phyloP scores from a whole-genome alignment of 2,888 invertebrate genomes.

The Flexamia atlantica region DNA sequence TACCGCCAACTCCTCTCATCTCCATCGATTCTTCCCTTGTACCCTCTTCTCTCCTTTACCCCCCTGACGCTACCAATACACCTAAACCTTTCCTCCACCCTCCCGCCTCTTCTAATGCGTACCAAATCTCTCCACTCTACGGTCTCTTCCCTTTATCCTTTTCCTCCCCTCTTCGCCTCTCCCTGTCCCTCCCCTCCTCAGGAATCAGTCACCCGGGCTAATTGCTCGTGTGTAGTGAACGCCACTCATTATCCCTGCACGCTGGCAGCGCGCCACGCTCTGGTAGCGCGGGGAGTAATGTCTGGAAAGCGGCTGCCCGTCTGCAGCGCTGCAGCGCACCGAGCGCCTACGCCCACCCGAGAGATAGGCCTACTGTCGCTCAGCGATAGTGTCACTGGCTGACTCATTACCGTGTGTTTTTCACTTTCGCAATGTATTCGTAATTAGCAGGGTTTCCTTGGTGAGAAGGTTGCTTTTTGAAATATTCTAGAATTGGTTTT shows the following conservation, averaged over 20 bases:
- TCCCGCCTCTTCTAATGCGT: background rate
- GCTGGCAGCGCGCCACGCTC: conserved; percentile 29
- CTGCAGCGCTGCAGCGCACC: background rate
- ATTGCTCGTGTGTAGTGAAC: conserved; percentile 38
- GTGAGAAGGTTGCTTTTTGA: too few species aligned
- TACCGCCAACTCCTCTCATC: background rate
- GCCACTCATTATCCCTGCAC: conserved; percentile 32
- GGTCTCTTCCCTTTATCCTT: background rate
- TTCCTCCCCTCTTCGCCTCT: background rate
- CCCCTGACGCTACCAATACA: background rate
- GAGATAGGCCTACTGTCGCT: conserved; percentile 12
- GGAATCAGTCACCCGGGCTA: conserved; percentile 38
- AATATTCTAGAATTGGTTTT: too few species aligned
- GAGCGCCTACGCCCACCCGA: background rate
- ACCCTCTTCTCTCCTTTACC: background rate
- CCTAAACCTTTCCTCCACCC: background rate
- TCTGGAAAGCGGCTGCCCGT: conserved; percentile 31
- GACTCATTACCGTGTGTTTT: background rate
- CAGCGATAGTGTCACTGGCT: background rate
- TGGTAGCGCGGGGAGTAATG: conserved; percentile 17
- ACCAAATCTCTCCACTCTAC: too few species aligned
- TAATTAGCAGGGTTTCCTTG: background rate
- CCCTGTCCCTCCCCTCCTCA: background rate
- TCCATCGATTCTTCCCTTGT: background rate
- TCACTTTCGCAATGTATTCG: background rate